Evolutionary conservation across 1,140 invertebrate genomes (phyloP).

Genomic region (Brevipalpus yothersi): DNA sequence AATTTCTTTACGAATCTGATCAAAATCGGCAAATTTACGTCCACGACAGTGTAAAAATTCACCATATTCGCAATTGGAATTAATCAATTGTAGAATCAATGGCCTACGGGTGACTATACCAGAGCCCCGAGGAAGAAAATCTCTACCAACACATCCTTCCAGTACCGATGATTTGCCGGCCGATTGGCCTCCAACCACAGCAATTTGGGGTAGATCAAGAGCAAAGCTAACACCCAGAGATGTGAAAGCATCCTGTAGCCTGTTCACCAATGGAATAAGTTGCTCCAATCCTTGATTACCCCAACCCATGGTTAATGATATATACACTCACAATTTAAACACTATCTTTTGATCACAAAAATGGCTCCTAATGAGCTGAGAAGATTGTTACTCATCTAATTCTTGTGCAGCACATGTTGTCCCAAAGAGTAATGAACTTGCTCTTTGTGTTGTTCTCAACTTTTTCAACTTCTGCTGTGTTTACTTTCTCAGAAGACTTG

Average conservation of each 20-base stretch:
- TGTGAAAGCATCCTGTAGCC: conserved; percentile 96
- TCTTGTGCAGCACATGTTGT: no score
- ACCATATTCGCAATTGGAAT: conserved; percentile 67
- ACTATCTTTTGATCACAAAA: no score
- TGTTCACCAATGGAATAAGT: conserved; percentile 94
- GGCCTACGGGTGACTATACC: conserved; percentile 94
- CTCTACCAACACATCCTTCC: conserved; percentile 98
- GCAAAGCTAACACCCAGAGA: conserved; percentile 84
- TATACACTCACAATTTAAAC: no score
- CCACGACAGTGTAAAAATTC: conserved; percentile 97
- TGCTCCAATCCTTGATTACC: conserved; percentile 55
- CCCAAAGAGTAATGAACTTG: no score
- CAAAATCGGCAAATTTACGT: conserved; percentile 87
- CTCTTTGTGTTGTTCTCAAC: no score
- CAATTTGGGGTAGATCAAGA: conserved; percentile 95
- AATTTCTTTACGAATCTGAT: conserved; percentile 84
- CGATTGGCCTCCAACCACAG: conserved; percentile 94
- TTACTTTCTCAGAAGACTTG: no score
- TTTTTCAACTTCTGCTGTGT: no score
- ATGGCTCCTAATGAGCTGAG: no score
- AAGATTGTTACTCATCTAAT: no score
- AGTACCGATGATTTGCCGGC: conserved; percentile 96
- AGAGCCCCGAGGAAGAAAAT: conserved; percentile 81
- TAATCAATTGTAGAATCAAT: conserved; percentile 85
- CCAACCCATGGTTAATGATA: no score